These are phyloP conservation scores for Drosophila repleta DNA, from an alignment of 1,140 invertebrate genomes.

Conservation along the genomic window DNA sequence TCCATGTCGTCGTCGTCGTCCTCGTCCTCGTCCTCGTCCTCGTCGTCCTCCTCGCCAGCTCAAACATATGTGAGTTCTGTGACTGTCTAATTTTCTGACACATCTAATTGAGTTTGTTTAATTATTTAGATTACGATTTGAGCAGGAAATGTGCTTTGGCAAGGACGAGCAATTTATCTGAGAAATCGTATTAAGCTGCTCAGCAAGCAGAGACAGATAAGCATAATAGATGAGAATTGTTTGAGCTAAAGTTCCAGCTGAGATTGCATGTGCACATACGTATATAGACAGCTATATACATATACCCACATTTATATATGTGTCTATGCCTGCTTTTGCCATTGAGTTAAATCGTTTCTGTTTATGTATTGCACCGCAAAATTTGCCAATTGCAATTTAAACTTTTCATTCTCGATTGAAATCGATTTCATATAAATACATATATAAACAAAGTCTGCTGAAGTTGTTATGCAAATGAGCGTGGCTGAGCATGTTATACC, in stretches of 20 bases:
- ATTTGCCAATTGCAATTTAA: slow-evolving; percentile 32
- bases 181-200: slow-evolving; percentile 46
- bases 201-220: slow-evolving; percentile 16
- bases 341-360: slow-evolving; percentile 14
- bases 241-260: slow-evolving; percentile 1
- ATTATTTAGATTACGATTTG: slow-evolving; percentile 76
- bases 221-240: slow-evolving; percentile 27
- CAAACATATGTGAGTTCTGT: slow-evolving; percentile 28
- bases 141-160: slow-evolving; percentile 34
- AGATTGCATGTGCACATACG: slow-evolving; percentile 16
- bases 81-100: slow-evolving; percentile 43
- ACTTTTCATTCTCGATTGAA: slow-evolving; percentile 16
- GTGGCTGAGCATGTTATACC: not conserved
- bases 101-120: slow-evolving; percentile 77
- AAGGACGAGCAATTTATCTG: slow-evolving; percentile 60
- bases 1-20: slow-evolving; percentile 31
- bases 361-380: slow-evolving; percentile 5
- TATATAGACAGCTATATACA: not conserved
- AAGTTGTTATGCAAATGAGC: slow-evolving; percentile 24
- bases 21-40: slow-evolving; percentile 28
- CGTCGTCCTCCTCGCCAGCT: slow-evolving; percentile 17
- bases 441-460: not conserved
- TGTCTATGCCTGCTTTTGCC: not conserved
- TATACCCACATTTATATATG: not conserved
- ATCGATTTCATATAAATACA: slow-evolving; percentile 30